Percentiles rank a stretch among this genome's conserved stretches.
Conservation (phyloP, 2,888 invertebrate genomes). For the Lydus trimaculatus region DNA sequence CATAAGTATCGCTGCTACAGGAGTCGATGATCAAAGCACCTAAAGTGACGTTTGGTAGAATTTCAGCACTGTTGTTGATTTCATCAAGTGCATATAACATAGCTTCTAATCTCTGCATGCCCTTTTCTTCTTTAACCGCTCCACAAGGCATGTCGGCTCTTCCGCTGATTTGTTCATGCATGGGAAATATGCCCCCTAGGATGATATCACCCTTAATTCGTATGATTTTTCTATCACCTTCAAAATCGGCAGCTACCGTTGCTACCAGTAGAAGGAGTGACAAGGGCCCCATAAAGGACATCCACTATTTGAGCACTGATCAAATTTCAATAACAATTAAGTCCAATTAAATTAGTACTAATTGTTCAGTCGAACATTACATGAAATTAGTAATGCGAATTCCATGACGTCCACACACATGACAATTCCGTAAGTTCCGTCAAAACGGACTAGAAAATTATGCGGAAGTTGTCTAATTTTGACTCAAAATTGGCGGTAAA, state of each 20-base stretch:
- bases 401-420: slow-evolving; percentile 23
- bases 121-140: slow-evolving; percentile 71
- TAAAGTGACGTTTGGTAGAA: slow-evolving; percentile 70
- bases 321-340: slow-evolving; percentile 28
- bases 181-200: slow-evolving; percentile 73
- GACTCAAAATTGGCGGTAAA: slow-evolving; percentile 37
- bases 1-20: slow-evolving; percentile 72
- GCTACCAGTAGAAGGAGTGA: slow-evolving; percentile 30
- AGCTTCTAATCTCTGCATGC: slow-evolving; percentile 74
- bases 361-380: slow-evolving; percentile 33
- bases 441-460: slow-evolving; percentile 11
- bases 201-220: slow-evolving; percentile 68
- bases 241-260: slow-evolving; percentile 35
- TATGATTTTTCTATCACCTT: slow-evolving; percentile 49
- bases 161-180: slow-evolving; percentile 67
- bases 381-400: slow-evolving; percentile 19
- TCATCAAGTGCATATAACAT: slow-evolving; percentile 72
- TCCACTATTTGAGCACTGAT: slow-evolving; percentile 27
- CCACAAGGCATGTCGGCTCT: slow-evolving; percentile 62
- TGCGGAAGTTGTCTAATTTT: slow-evolving; percentile 23
- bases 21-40: slow-evolving; percentile 69
- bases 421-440: slow-evolving; percentile 12
- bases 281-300: slow-evolving; percentile 28
- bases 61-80: slow-evolving; percentile 66
- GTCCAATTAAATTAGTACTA: slow-evolving; percentile 35